Conservation (phyloP, 2,888 invertebrate species). For the Protodeltote pygarga region DNA sequence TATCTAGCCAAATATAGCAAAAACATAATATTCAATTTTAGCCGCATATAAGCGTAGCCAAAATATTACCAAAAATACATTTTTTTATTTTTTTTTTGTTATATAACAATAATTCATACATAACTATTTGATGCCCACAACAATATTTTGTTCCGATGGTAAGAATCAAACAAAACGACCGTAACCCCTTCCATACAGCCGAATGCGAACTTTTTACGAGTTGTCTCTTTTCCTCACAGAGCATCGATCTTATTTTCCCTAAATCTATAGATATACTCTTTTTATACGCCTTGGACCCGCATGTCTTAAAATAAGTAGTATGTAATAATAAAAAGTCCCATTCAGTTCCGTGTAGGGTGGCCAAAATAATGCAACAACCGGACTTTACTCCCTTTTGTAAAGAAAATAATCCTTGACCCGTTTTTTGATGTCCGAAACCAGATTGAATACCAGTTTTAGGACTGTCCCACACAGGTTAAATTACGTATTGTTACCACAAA, state of each 20-base stretch:
- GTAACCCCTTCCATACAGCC: not conserved
- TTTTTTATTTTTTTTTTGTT: no score
- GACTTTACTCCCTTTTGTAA: constrained; percentile 53
- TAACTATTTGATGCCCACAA: no score
- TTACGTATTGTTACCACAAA: constrained; percentile 63
- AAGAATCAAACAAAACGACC: constrained; percentile 1
- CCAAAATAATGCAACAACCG: constrained; percentile 64
- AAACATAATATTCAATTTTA: no score
- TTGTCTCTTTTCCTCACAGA: not conserved
- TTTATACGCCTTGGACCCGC: constrained; percentile 22
- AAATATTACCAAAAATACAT: no score
- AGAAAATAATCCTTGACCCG: constrained; percentile 72
- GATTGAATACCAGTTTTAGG: constrained; percentile 58
- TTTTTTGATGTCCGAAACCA: constrained; percentile 53
- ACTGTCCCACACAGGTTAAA: constrained; percentile 75
- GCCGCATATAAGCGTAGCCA: no score
- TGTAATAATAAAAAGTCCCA: constrained; percentile 38
- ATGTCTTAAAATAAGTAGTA: constrained; percentile 21
- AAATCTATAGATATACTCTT: constrained; percentile 19
- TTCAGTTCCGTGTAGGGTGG: constrained; percentile 70
- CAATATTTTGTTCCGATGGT: no score
- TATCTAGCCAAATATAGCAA: no score
- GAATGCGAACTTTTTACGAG: constrained; percentile 1
- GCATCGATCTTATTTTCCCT: constrained; percentile 13
- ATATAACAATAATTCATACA: no score